Percentiles rank a stretch among this genome's conserved stretches.
phyloP scores from a whole-genome alignment of 1,140 invertebrate species.

The Cherax quadricarinatus region DNA sequence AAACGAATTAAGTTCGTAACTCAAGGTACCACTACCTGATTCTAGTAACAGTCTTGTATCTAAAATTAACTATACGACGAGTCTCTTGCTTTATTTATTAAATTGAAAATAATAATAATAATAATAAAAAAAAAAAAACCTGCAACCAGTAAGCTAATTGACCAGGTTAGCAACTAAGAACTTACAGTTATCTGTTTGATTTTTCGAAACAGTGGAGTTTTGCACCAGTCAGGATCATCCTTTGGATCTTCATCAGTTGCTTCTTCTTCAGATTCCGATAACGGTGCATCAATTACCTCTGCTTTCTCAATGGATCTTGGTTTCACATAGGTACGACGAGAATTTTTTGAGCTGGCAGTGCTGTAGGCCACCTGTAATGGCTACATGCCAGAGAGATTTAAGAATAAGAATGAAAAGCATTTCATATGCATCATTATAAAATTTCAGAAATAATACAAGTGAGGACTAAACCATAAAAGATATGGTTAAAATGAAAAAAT shows the following conservation, averaged over 20 bases:
- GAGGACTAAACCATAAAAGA: not conserved
- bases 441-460: not conserved
- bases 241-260: constrained; percentile 37
- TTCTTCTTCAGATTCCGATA: not conserved
- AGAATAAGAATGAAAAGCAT: not conserved
- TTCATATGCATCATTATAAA: not conserved
- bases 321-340: constrained; percentile 63
- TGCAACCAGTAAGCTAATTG: too few species aligned
- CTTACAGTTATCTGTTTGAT: constrained; percentile 61
- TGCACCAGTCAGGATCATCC: constrained; percentile 74
- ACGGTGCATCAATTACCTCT: not conserved
- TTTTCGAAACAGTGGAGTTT: constrained; percentile 72
- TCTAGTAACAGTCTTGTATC: too few species aligned
- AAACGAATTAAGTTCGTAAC: too few species aligned
- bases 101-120: too few species aligned
- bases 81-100: too few species aligned
- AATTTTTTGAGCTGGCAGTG: not conserved
- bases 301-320: constrained; percentile 43
- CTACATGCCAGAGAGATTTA: not conserved
- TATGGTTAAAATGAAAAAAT: too few species aligned
- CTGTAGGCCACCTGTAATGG: constrained; percentile 18
- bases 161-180: not conserved
- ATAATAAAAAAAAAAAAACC: too few species aligned
- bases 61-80: too few species aligned
- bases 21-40: too few species aligned